Percentiles rank a stretch among this genome's conserved stretches.
phyloP scores from a whole-genome alignment of 2,113 vertebrate species.

The Chaetura pelagica region DNA sequence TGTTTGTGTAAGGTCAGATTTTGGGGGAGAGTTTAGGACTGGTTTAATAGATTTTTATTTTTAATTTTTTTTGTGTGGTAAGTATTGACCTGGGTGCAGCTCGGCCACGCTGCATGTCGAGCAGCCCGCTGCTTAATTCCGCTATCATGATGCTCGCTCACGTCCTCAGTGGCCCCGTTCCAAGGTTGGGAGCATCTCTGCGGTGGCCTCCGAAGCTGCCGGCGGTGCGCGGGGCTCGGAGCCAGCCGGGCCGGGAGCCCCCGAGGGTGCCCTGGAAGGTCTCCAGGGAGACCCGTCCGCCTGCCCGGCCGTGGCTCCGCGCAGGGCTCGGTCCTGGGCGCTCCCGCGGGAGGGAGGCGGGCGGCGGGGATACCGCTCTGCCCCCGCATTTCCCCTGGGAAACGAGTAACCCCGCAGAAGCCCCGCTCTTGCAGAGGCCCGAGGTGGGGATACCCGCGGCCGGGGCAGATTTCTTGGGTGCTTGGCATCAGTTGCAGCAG shows the following conservation, averaged over 20 bases:
- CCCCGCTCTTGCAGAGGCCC: background rate
- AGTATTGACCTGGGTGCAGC: background rate
- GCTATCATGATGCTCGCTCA: background rate
- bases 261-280: background rate
- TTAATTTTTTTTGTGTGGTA: background rate
- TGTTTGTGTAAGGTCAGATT: background rate
- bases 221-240: background rate
- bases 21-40: background rate
- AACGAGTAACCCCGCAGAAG: background rate
- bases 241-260: background rate
- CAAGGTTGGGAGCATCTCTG: background rate
- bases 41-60: background rate
- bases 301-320: background rate
- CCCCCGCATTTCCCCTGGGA: background rate
- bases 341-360: background rate
- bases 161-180: background rate
- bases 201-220: background rate
- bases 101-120: background rate
- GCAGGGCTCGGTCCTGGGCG: too few relatives aligned
- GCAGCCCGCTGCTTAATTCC: background rate
- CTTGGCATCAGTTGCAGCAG: background rate
- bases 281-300: too few relatives aligned
- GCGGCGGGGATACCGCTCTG: background rate
- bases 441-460: background rate
- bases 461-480: background rate